These are phyloP conservation scores for Seira sanloemensis DNA, from an alignment of 2,888 invertebrate species.

Conservation along the genomic window DNA sequence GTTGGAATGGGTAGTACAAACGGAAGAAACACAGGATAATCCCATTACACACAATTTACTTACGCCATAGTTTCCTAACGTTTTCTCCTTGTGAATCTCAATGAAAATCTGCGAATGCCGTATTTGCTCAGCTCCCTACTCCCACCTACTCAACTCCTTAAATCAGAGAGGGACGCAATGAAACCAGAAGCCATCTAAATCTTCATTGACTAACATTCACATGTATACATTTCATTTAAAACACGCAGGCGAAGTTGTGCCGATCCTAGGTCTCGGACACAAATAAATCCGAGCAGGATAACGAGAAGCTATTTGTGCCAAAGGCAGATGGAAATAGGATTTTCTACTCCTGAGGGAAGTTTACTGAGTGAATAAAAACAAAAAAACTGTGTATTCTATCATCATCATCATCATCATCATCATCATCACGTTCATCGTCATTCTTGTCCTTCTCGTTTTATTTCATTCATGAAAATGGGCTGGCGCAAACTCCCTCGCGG, in stretches of 20 bases:
- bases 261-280: slow-evolving; percentile 16
- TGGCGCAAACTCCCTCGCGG: slow-evolving; percentile 44
- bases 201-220: background rate
- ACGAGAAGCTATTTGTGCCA: slow-evolving; percentile 53
- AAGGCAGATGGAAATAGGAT: slow-evolving; percentile 50
- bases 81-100: too few species aligned
- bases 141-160: background rate
- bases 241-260: background rate
- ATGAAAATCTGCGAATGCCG: background rate
- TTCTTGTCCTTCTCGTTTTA: slow-evolving; percentile 27
- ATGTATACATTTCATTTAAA: background rate
- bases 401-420: background rate
- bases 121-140: background rate
- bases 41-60: background rate
- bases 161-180: slow-evolving; percentile 5
- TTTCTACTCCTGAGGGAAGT: slow-evolving; percentile 1
- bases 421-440: too few species aligned
- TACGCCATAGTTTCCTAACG: background rate
- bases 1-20: background rate
- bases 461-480: slow-evolving; percentile 57
- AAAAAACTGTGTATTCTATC: background rate
- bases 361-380: slow-evolving; percentile 33
- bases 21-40: background rate
- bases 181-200: background rate
- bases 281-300: slow-evolving; percentile 50